These are phyloP conservation scores for Hydropotes inermis DNA, from an alignment of 2,113 vertebrate species.

Conservation along the genomic window DNA sequence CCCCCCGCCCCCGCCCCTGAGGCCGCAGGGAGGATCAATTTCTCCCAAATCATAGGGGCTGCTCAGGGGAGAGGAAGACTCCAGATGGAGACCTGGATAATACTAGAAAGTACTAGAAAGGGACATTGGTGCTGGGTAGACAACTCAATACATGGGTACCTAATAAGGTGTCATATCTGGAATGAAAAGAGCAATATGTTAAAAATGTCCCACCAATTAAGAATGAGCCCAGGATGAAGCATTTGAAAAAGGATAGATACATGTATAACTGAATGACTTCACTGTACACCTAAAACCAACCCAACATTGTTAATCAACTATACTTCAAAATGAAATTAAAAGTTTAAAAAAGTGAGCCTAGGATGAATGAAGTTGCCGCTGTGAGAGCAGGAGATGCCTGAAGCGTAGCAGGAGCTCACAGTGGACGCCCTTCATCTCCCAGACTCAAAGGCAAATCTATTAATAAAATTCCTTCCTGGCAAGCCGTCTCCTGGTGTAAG, in stretches of 20 bases:
- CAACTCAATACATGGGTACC: neutral
- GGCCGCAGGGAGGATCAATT: neutral
- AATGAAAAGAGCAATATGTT: neutral
- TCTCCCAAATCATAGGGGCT: neutral
- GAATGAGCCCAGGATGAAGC: neutral
- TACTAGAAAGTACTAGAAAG: neutral
- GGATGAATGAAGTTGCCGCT: neutral
- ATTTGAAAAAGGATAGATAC: neutral
- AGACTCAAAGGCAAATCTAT: conserved; percentile 68
- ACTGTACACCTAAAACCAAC: neutral
- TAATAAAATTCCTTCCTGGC: conserved; percentile 58
- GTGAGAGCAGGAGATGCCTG: neutral
- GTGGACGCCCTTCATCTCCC: neutral
- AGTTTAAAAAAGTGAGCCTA: neutral
- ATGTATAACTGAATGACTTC: neutral
- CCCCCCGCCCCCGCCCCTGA: neutral
- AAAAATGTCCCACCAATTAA: neutral
- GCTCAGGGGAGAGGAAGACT: neutral
- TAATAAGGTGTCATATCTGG: neutral
- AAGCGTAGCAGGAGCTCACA: neutral
- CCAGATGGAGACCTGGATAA: neutral
- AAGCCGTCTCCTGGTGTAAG: neutral
- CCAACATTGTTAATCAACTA: neutral
- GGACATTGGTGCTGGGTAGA: neutral
- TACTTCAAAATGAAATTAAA: neutral